Percentiles rank a stretch among this genome's conserved stretches.
phyloP scores from a whole-genome alignment of 2,797 vertebrate genomes.

The Xenopus petersii region DNA sequence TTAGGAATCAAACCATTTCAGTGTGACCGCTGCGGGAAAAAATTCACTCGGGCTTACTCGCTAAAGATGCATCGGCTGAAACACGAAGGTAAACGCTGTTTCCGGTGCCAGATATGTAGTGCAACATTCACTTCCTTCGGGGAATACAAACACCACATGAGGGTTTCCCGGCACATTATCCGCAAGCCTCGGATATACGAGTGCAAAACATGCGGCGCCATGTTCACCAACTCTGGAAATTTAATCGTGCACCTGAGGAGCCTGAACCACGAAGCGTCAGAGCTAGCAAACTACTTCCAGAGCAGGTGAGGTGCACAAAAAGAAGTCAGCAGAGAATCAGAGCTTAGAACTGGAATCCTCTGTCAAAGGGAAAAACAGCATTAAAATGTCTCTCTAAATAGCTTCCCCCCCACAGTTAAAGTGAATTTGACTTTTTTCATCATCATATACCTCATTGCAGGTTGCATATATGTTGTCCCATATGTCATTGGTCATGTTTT shows the following conservation, averaged over 20 bases:
- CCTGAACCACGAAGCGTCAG: slow-evolving; percentile 99
- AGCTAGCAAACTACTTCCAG: slow-evolving; percentile 99
- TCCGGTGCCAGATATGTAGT: slow-evolving; percentile 99
- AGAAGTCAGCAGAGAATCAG: slow-evolving; percentile 43
- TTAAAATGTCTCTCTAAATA: not conserved
- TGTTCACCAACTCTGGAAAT: slow-evolving; percentile 99
- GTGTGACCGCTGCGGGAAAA: slow-evolving; percentile 99
- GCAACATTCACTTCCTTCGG: slow-evolving; percentile 99
- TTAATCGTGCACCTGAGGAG: slow-evolving; percentile 99
- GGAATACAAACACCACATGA: slow-evolving; percentile 99
- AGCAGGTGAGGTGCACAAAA: slow-evolving; percentile 97
- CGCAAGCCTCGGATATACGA: slow-evolving; percentile 99
- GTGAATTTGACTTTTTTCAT: too few species aligned
- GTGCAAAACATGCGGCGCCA: slow-evolving; percentile 99
- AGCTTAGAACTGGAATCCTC: not conserved
- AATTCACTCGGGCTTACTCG: slow-evolving; percentile 99
- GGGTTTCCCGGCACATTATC: slow-evolving; percentile 99
- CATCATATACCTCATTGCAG: too few species aligned
- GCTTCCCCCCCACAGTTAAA: not conserved
- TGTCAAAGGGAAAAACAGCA: not conserved
- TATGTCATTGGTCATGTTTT: too few species aligned
- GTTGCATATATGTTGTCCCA: too few species aligned
- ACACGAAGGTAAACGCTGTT: slow-evolving; percentile 99
- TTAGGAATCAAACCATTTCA: slow-evolving; percentile 99
- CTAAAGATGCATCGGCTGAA: slow-evolving; percentile 99